Evolutionary conservation across 2,888 invertebrate species (phyloP).

Genomic region (Coelogynopora nodosa): DNA sequence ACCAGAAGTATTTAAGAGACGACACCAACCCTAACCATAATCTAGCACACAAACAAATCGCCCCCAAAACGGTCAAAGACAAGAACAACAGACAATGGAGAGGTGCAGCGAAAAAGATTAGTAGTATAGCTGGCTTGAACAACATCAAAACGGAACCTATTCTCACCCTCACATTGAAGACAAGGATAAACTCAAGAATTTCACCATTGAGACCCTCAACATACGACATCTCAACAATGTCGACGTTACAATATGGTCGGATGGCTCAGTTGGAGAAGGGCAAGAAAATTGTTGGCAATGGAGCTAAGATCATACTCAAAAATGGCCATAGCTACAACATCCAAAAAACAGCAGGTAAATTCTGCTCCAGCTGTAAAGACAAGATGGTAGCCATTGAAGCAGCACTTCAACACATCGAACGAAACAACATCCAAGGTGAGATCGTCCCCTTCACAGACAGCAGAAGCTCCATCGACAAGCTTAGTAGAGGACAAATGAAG

Average conservation of each 20-base stretch:
- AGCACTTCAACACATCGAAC: neutral
- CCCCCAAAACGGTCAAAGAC: neutral
- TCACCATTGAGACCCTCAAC: neutral
- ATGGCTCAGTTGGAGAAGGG: neutral
- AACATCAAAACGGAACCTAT: neutral
- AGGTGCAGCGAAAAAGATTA: neutral
- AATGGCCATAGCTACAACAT: neutral
- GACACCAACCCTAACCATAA: neutral
- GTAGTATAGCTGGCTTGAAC: neutral
- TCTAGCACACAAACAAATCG: neutral
- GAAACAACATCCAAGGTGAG: neutral
- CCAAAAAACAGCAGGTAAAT: slow-evolving; percentile 17
- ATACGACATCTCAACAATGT: neutral
- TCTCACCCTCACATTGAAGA: too few relatives aligned
- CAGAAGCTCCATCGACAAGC: slow-evolving; percentile 2
- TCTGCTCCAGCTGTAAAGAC: neutral
- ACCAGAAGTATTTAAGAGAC: slow-evolving; percentile 1
- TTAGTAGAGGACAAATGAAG: slow-evolving; percentile 18
- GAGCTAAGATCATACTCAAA: neutral
- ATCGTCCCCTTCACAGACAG: slow-evolving; percentile 26
- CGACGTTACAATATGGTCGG: neutral
- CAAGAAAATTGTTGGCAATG: neutral
- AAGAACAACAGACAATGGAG: neutral
- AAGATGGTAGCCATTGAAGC: slow-evolving; percentile 13
- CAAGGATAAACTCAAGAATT: neutral